Conservation (phyloP, 1,140 invertebrate genomes). For the Halesus radiatus region DNA sequence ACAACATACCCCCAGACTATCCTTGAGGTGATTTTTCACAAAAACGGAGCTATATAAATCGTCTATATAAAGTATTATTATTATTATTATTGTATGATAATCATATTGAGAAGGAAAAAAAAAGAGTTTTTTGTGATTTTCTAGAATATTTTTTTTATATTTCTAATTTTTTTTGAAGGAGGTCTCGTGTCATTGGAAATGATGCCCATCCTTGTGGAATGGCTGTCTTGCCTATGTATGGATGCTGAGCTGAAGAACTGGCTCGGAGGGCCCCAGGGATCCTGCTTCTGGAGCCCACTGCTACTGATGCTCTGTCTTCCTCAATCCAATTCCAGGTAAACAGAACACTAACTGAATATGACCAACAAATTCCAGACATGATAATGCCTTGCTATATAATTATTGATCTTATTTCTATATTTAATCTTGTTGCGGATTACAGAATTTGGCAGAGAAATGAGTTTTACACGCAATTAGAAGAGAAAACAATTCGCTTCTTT, state of each 20-base stretch:
- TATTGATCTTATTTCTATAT: no score
- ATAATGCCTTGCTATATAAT: no score
- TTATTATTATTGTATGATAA: no score
- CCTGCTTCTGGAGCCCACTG: conserved; percentile 86
- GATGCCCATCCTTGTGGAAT: conserved; percentile 80
- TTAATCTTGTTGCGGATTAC: neutral
- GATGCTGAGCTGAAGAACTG: conserved; percentile 88
- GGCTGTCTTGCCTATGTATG: conserved; percentile 84
- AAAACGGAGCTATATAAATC: no score
- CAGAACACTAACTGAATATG: neutral
- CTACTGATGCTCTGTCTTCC: conserved; percentile 81
- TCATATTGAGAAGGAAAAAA: no score
- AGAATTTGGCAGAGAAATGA: conserved; percentile 71
- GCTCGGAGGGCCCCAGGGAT: conserved; percentile 84
- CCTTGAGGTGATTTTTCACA: no score
- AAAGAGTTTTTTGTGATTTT: no score
- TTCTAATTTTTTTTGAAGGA: neutral
- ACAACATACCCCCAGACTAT: no score
- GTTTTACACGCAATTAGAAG: conserved; percentile 77
- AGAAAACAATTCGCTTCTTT: conserved; percentile 82
- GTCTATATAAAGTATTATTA: no score
- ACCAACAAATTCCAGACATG: no score
- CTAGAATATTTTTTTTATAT: neutral
- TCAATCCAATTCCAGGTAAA: conserved; percentile 66
- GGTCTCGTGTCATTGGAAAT: conserved; percentile 61